Evolutionary conservation across 2,113 vertebrate species (phyloP).

Genomic region (Rhagologus leucostigma): DNA sequence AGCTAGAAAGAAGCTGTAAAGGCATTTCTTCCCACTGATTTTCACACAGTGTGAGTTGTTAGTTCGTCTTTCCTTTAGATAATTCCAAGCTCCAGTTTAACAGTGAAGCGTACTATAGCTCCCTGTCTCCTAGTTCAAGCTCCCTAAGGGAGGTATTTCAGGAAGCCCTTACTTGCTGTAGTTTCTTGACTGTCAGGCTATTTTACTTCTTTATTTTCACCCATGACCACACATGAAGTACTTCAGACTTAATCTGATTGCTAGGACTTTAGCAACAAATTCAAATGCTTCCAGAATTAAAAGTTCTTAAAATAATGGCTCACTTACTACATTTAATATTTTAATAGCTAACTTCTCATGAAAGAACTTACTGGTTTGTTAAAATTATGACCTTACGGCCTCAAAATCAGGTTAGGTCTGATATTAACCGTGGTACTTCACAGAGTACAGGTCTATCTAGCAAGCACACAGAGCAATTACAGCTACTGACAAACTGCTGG

Average conservation of each 20-base stretch:
- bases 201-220: not conserved
- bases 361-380: not conserved
- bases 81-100: not conserved
- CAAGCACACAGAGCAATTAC: not conserved
- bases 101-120: not conserved
- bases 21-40: not conserved
- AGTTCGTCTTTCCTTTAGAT: not conserved
- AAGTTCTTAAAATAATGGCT: not conserved
- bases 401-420: not conserved
- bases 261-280: not conserved
- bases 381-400: not conserved
- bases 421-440: not conserved
- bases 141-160: conserved; percentile 10
- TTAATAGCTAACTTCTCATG: not conserved
- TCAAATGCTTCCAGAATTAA: not conserved
- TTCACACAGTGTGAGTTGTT: not conserved
- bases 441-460: not conserved
- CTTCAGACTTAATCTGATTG: not conserved
- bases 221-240: not conserved
- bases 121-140: not conserved
- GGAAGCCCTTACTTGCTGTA: not conserved
- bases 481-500: not conserved
- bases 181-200: not conserved
- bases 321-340: not conserved
- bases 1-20: conserved; percentile 35